A percentile compares a stretch with the other conserved stretches of the same genome.
Conservation (phyloP, 2,888 invertebrate genomes). For the Sturmia bella region DNA sequence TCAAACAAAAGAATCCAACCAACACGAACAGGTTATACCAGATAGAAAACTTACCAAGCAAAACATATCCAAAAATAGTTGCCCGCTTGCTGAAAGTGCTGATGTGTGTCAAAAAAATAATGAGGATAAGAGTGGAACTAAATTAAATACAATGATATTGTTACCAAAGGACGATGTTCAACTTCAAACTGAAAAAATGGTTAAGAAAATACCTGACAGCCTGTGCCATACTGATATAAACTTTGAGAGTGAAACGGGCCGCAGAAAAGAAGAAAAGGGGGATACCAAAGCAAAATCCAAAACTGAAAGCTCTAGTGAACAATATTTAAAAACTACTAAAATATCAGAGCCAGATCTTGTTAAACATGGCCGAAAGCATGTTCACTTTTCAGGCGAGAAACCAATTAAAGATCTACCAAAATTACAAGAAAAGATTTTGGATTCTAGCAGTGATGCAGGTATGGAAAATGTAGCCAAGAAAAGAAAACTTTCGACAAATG, state of each 20-base stretch:
- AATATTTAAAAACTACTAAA: not conserved
- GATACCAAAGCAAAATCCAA: not conserved
- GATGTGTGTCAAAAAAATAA: not conserved
- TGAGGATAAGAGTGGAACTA: too few species aligned
- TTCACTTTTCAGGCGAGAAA: not conserved
- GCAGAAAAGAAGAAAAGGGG: not conserved
- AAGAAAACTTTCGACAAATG: too few species aligned
- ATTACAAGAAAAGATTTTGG: constrained; percentile 24
- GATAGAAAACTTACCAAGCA: not conserved
- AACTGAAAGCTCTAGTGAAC: not conserved
- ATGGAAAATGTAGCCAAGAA: not conserved
- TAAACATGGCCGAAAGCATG: constrained; percentile 8
- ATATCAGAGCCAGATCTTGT: not conserved
- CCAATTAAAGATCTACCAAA: not conserved
- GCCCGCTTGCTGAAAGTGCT: too few species aligned
- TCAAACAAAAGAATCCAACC: not conserved
- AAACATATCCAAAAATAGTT: not conserved
- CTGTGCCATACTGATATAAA: too few species aligned
- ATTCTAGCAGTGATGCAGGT: constrained; percentile 39
- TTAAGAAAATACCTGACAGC: too few species aligned
- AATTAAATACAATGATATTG: too few species aligned
- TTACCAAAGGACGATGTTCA: too few species aligned
- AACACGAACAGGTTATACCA: not conserved
- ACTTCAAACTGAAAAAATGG: too few species aligned
- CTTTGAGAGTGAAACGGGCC: constrained; percentile 10